Base-by-base conservation (phyloP, 2,888 invertebrate species). In the Drosophila gaucha region DNA sequence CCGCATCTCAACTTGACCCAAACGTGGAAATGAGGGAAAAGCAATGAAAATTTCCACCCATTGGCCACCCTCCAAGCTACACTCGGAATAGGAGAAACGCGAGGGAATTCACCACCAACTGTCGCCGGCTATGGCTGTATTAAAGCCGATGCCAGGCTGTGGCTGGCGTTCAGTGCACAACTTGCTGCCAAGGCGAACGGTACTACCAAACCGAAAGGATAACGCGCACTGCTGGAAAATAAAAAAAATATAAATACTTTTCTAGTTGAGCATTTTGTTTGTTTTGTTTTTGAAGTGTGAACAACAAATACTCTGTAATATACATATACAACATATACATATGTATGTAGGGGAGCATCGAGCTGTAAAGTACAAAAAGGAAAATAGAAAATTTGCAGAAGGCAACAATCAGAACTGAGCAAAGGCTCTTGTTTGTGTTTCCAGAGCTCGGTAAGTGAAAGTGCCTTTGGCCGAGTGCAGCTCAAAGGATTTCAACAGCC, bases 1-100 rank as follows among this genome's bases (percentile, higher is more conserved):
- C 28, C 55, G 36, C 44, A 55, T 66, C 68, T 69, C 67, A 64
- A 66, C 80, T 86, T 83, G 84, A 84, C 86, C 86, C 67, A 64
- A 66, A 56, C 77, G 72, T 20, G 16, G 30, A 4, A 56, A 47
- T 10, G 20, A 30, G 52, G 46, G 36, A 60, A 33, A 44, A 44
- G 30, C 22, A 51, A 47, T 30, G 33, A 39, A 51, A 47, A 31
- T 24, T 12, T 4, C 12, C 51, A 12, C 20, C 22, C 51, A 20
- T 30, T n/a, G 20, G n/a, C 62, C 64, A 57, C 30, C 50, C 39
- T 33, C 36, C 36, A 35, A 43, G 30, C 31, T 54, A 30, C 28
- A 36, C 50, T 60, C 38, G 33, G 6, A 10, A n/a, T 36, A 59
- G 65, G 66, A 68, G 41, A 49, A 26, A 28, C 6, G 9, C 31